phyloP scores from a whole-genome alignment of 1,140 invertebrate genomes.

The Hesperophylax magnus region DNA sequence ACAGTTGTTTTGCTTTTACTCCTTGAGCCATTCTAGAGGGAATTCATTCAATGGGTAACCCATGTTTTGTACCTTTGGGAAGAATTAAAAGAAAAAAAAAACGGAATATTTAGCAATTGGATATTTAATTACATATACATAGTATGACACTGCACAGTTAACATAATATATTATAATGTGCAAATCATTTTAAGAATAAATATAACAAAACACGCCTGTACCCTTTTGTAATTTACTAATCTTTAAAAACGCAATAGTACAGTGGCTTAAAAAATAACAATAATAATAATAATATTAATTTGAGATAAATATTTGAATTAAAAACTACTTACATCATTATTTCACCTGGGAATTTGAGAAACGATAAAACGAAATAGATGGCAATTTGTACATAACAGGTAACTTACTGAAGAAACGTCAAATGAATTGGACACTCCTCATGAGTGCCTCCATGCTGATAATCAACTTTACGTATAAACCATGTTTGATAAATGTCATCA shows the following conservation, averaged over 20 bases:
- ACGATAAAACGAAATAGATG: slow-evolving; percentile 17
- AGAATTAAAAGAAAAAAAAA: not conserved
- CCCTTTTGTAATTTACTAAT: slow-evolving; percentile 24
- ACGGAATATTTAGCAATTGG: slow-evolving; percentile 20
- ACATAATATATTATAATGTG: slow-evolving; percentile 39
- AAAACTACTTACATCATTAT: slow-evolving; percentile 26
- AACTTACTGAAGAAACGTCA: slow-evolving; percentile 1
- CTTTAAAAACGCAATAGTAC: slow-evolving; percentile 29
- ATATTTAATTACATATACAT: slow-evolving; percentile 44
- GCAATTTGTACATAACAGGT: slow-evolving; percentile 51
- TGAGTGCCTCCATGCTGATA: not conserved
- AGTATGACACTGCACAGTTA: slow-evolving; percentile 40
- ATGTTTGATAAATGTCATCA: slow-evolving; percentile 15
- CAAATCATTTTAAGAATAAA: slow-evolving; percentile 46
- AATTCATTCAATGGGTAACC: too few relatives aligned
- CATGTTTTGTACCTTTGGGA: not conserved
- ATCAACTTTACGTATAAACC: slow-evolving; percentile 11
- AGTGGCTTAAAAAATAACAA: slow-evolving; percentile 41
- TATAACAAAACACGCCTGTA: slow-evolving; percentile 41
- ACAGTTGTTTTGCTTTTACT: too few relatives aligned
- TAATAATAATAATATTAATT: slow-evolving; percentile 29
- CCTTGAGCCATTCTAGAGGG: too few relatives aligned
- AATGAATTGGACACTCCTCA: not conserved
- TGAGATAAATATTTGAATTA: slow-evolving; percentile 35
- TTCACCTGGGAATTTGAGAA: slow-evolving; percentile 7